These are phyloP conservation scores for Epinephelus lanceolatus DNA, from an alignment of 2,113 vertebrate genomes.

Conservation along the genomic window DNA sequence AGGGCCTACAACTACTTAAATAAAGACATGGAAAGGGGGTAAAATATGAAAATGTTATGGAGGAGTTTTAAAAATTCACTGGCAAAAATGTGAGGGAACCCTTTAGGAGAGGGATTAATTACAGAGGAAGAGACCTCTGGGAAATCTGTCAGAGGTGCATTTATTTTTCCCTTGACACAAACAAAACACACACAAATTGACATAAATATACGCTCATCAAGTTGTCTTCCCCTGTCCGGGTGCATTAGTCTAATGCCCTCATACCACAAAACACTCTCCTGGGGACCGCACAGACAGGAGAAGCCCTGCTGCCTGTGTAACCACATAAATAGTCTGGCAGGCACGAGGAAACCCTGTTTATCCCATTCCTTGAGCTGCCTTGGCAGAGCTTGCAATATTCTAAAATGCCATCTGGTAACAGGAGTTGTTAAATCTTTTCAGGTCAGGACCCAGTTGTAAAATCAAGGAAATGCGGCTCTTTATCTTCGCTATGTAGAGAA, in stretches of 20 bases:
- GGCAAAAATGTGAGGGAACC: too few relatives aligned
- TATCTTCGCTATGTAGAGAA: constrained; percentile 8
- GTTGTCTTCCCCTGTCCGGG: constrained; percentile 27
- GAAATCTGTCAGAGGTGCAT: constrained; percentile 31
- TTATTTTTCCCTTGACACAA: constrained; percentile 50
- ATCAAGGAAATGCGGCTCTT: constrained; percentile 26
- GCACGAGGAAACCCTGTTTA: constrained; percentile 52
- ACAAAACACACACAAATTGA: constrained; percentile 46
- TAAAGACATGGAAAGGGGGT: too few relatives aligned
- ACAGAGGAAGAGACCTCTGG: constrained; percentile 25
- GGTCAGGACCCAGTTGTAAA: constrained; percentile 25
- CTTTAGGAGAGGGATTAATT: constrained; percentile 15
- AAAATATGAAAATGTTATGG: too few relatives aligned
- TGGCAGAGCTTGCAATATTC: constrained; percentile 32
- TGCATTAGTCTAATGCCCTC: constrained; percentile 54
- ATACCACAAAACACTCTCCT: constrained; percentile 55
- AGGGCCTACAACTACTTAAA: too few relatives aligned
- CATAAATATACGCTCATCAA: constrained; percentile 29
- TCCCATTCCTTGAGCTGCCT: constrained; percentile 42
- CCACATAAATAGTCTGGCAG: constrained; percentile 54
- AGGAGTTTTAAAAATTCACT: too few relatives aligned
- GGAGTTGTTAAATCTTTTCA: constrained; percentile 54
- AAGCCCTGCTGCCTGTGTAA: constrained; percentile 43
- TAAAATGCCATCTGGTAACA: constrained; percentile 59
- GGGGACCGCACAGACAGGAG: constrained; percentile 22